Percentiles rank a stretch among this genome's conserved stretches.
Evolutionary conservation across 2,888 invertebrate genomes (phyloP).

Genomic region (Masnerella sp.): DNA sequence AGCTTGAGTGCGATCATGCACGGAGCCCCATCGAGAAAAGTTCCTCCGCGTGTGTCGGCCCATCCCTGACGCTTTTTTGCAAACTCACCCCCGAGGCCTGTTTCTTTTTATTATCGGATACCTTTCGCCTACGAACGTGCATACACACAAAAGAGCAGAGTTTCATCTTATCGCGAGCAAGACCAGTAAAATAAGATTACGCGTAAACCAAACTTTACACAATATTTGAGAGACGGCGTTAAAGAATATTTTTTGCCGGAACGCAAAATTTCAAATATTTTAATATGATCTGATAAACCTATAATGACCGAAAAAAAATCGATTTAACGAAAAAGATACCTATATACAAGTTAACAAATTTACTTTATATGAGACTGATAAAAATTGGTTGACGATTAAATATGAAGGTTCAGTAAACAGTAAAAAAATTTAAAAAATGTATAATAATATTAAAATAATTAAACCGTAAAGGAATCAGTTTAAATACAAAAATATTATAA

Average conservation of each 20-base stretch:
- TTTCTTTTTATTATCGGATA: conserved; percentile 52
- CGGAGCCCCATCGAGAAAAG: conserved; percentile 20
- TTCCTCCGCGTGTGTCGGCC: conserved; percentile 25
- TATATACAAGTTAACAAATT: no score
- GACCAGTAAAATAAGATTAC: conserved; percentile 56
- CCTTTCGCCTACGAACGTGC: conserved; percentile 53
- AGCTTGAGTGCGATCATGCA: conserved; percentile 42
- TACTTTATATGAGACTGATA: no score
- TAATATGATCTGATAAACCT: no score
- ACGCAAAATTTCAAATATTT: neutral
- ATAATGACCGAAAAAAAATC: no score
- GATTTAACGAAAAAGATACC: no score
- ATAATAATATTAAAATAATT: no score
- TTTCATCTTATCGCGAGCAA: conserved; percentile 53
- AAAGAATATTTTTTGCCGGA: conserved; percentile 10
- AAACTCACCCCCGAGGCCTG: conserved; percentile 32
- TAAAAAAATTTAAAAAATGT: no score
- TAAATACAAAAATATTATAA: no score
- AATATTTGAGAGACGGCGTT: conserved; percentile 24
- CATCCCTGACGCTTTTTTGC: conserved; percentile 27
- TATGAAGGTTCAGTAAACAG: no score
- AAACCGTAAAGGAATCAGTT: no score
- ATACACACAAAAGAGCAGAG: conserved; percentile 49
- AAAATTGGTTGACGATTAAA: no score
- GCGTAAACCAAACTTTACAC: conserved; percentile 29